Evolutionary conservation across 2,113 vertebrate species (phyloP), one percentile per base, ranked within the genome.

Genomic region (Natator depressus): DNA sequence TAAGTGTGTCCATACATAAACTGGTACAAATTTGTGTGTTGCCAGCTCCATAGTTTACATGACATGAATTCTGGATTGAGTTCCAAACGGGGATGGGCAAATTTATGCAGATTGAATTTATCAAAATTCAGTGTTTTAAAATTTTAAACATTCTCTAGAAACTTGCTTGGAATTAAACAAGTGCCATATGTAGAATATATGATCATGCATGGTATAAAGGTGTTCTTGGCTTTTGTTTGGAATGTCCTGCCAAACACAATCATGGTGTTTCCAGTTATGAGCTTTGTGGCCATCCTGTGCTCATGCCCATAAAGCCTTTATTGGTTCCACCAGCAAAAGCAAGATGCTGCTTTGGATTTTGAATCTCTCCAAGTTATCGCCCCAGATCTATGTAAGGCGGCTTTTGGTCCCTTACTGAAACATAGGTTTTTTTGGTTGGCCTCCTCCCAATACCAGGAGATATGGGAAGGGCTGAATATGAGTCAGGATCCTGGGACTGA

Each of bases 161-260:
- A 69, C 3, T 17, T 69, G 35, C 65, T 69, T 20, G 35, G 35
- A 20, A 38, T n/a, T 69, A 69, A 88, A 19, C 35, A 29, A 62
- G 17, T 46, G 80, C 35, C 3, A 2, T 87, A 62, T 88, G 85
- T 85, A 89, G 55, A 49, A 72, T 35, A 17, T 88, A 89, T 86
- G 86, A 91, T 62, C 80, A n/a, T 29, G 55, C 76, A 80, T 72
- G 49, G 13, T 53, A 20, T 31, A 85, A 93, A 87, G 94, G 82
- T 6, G 0, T 38, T 6, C 14, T 65, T 65, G 31, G 2, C 3
- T 6, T n/a, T 31, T 84, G 62, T 94, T 94, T 72, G 5, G 22
- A 88, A 84, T 25, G 0, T 0, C 49, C 9, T 38, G 12, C 49
- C 29, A 35, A 89, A 8, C 1, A 1, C 51, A 80, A 55, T 92